A percentile compares a stretch with the other conserved stretches of the same genome.
Evolutionary conservation across 2,113 vertebrate species (phyloP).

Genomic region (Carollia perspicillata): DNA sequence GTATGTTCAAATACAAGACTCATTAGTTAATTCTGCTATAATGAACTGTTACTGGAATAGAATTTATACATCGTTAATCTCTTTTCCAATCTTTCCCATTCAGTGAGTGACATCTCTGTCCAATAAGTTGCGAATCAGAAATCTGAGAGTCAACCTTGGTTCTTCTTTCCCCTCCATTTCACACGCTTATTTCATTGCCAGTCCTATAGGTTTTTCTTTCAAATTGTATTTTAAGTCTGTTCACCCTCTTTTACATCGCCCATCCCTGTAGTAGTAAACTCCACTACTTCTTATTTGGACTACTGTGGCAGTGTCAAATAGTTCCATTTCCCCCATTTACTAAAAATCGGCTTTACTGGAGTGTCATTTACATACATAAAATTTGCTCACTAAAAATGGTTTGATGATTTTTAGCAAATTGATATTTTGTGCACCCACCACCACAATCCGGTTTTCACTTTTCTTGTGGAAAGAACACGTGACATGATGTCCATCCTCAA

Average conservation of each 20-base stretch:
- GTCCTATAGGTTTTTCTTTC: not conserved
- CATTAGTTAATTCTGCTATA: not conserved
- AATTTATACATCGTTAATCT: not conserved
- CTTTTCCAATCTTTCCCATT: not conserved
- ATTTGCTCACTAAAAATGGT: not conserved
- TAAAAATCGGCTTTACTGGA: not conserved
- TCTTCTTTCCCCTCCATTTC: not conserved
- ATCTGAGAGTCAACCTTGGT: not conserved
- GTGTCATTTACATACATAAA: not conserved
- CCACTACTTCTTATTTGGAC: not conserved
- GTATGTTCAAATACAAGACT: not conserved
- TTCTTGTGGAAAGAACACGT: not conserved
- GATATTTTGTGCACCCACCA: not conserved
- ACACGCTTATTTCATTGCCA: not conserved
- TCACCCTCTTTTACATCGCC: not conserved
- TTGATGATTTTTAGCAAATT: not conserved
- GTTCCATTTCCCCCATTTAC: not conserved
- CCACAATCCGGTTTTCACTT: not conserved
- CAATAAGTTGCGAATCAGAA: not conserved
- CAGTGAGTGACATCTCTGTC: not conserved
- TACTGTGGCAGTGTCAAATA: too few relatives aligned
- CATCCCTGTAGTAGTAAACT: not conserved
- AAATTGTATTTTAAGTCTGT: not conserved
- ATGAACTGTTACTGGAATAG: not conserved
- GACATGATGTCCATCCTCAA: not conserved